These are phyloP conservation scores for Periphyllus acericola DNA, from an alignment of 2,888 invertebrate species.

Conservation along the genomic window DNA sequence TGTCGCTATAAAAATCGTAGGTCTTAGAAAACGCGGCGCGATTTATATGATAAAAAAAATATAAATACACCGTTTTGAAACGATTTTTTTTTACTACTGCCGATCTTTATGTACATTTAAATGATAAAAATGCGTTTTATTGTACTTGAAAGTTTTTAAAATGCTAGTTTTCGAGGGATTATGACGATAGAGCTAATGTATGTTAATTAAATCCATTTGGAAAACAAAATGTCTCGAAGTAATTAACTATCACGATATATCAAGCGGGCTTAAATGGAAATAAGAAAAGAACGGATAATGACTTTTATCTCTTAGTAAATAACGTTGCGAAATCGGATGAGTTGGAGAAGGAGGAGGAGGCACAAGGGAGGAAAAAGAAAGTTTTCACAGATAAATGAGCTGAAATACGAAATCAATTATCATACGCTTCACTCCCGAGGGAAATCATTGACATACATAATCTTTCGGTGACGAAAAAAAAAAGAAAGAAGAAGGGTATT, in stretches of 20 bases:
- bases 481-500: slow-evolving; percentile 43
- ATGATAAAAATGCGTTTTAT: too few species aligned
- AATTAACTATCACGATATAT: slow-evolving; percentile 24
- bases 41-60: too few species aligned
- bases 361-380: background rate
- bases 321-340: background rate
- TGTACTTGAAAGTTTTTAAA: background rate
- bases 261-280: slow-evolving; percentile 34
- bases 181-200: background rate
- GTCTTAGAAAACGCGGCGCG: too few species aligned
- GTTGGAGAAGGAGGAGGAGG: background rate
- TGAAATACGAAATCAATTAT: slow-evolving; percentile 60
- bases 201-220: slow-evolving; percentile 33
- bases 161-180: background rate
- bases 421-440: slow-evolving; percentile 39
- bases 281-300: slow-evolving; percentile 40
- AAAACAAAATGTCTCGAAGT: slow-evolving; percentile 1
- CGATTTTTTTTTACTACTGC: too few species aligned
- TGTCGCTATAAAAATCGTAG: too few species aligned
- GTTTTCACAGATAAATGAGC: slow-evolving; percentile 57
- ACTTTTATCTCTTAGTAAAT: slow-evolving; percentile 43
- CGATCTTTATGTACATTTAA: too few species aligned
- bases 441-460: slow-evolving; percentile 62
- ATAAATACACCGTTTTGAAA: too few species aligned
- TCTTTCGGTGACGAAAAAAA: slow-evolving; percentile 48